Evolutionary conservation across 2,797 vertebrate genomes (phyloP), one percentile per base, ranked within the genome.

Genomic region (Centropyge bicolor): DNA sequence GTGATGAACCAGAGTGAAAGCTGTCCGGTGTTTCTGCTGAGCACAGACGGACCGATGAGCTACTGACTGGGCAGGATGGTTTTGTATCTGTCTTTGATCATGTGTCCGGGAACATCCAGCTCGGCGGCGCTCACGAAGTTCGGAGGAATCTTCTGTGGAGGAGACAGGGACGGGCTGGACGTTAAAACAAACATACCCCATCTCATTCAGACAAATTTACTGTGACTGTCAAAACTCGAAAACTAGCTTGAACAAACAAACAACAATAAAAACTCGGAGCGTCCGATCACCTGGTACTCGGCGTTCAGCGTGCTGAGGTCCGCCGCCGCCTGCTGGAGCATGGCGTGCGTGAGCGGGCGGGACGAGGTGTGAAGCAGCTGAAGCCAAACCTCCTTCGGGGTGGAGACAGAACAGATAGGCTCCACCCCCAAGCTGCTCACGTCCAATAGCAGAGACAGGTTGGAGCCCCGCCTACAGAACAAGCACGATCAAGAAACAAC

Each of bases 31-130:
- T 36, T 57, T 70, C n/a, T 56, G 9, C 48, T 20, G 46, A 70
- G 12, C 3, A 51, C 7, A 56, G 71, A 2, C 0, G 43, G 45
- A 17, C 2, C 9, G 66, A 0, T 0, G 49, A 6, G 36, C 13
- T 24, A 93, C 96, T 24, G 93, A 98, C 97, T 98, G 88, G 97
- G 97, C 2, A 98, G 91, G 90, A 98, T 97, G 92, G 95, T 97
- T 92, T 96, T 97, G 73, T 97, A 98, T 92, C 97, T 89, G 92
- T 98, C 97, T 85, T 97, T 97, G 72, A 96, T 92, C 27, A 92
- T 91, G 16, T 77, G 96, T 20, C 97, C 97, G 0, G 96, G 96
- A 45, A 97, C 92, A 22, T 97, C 92, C 49, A 98, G 91, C 49
- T 98, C 97, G 19, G 96, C 94, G 0, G 95, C 61, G 54, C 70